These are phyloP conservation scores for Eleutherodactylus coqui DNA, from an alignment of 2,797 vertebrate genomes.

Conservation along the genomic window DNA sequence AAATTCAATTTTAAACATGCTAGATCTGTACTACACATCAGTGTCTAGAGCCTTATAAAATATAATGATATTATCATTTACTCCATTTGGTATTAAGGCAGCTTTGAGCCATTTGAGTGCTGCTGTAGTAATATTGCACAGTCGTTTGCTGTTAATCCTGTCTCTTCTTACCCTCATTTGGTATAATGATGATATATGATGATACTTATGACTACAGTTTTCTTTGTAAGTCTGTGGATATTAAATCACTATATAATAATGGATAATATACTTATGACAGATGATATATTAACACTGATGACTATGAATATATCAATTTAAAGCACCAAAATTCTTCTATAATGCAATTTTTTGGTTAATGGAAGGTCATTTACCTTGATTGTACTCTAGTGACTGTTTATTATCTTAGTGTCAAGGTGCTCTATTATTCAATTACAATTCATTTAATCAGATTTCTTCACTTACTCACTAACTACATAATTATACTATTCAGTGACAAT, in stretches of 20 bases:
- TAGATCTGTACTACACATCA: neutral
- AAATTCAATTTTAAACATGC: too few species aligned
- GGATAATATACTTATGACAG: neutral
- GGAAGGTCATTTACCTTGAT: neutral
- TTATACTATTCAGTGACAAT: neutral
- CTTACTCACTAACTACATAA: too few species aligned
- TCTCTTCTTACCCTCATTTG: neutral
- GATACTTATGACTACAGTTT: neutral
- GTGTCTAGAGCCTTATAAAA: neutral
- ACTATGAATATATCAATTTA: neutral
- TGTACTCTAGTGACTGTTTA: neutral
- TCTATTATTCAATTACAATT: neutral
- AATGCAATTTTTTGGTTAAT: neutral
- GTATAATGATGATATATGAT: neutral
- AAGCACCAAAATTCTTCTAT: neutral
- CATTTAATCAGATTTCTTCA: neutral
- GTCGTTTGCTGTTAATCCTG: neutral
- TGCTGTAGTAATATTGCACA: neutral
- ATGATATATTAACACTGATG: neutral
- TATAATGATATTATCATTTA: neutral
- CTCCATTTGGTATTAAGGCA: neutral
- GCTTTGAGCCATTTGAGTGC: neutral
- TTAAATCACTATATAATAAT: neutral
- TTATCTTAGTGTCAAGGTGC: neutral
- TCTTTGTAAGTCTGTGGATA: neutral